Percentiles rank a stretch among this genome's conserved stretches.
Conservation (phyloP, 1,140 invertebrate genomes). For the Pectinophora gossypiella region DNA sequence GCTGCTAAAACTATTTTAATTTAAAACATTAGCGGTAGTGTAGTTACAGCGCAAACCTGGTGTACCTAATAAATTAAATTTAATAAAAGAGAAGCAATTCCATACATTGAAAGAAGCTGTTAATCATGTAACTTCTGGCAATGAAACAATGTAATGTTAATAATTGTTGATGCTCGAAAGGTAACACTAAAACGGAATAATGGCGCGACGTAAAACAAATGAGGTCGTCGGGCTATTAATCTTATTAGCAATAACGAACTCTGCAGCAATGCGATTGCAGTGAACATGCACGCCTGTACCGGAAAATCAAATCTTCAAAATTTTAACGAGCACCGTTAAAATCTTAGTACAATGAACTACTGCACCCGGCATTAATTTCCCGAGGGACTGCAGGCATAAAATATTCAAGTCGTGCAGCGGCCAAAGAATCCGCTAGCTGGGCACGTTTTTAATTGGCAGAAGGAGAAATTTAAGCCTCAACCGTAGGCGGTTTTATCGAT, state of each 20-base stretch:
- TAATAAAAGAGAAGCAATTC: neutral
- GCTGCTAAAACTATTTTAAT: no score
- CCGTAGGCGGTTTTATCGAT: neutral
- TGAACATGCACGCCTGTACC: neutral
- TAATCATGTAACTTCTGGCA: neutral
- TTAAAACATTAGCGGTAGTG: no score
- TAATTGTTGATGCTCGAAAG: neutral
- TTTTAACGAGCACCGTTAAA: constrained; percentile 20
- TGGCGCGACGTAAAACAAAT: neutral
- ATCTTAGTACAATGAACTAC: constrained; percentile 30
- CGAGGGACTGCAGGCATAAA: constrained; percentile 35
- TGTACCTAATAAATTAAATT: neutral
- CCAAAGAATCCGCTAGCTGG: constrained; percentile 29
- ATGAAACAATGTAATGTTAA: neutral
- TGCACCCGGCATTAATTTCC: constrained; percentile 43
- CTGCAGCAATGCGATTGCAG: neutral
- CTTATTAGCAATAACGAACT: neutral
- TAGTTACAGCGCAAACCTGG: neutral
- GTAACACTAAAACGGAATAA: neutral
- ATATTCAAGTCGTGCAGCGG: constrained; percentile 41
- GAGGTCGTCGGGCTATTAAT: neutral
- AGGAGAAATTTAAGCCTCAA: constrained; percentile 18
- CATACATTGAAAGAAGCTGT: neutral
- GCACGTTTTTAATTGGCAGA: constrained; percentile 39
- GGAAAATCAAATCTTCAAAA: constrained; percentile 6